These are phyloP conservation scores for Serilophus lunatus DNA, from an alignment of 2,113 vertebrate species.

Conservation along the genomic window DNA sequence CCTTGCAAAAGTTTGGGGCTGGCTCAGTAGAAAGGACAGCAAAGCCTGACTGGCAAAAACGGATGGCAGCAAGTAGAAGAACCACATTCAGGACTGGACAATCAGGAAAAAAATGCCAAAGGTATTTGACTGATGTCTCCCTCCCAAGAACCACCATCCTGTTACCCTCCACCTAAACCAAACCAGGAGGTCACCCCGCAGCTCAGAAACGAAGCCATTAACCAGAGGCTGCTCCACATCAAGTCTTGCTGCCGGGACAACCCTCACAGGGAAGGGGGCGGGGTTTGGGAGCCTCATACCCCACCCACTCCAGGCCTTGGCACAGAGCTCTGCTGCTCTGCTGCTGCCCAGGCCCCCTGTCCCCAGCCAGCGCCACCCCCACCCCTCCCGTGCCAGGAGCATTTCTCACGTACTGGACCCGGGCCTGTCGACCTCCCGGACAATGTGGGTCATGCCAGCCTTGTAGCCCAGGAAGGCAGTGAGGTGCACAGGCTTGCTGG, in stretches of 20 bases:
- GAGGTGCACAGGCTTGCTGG: constrained; percentile 92
- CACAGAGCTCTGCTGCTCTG: too few relatives aligned
- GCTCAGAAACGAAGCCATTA: not conserved
- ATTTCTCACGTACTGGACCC: constrained; percentile 86
- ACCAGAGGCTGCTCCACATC: rapidly evolving
- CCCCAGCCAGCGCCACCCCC: rapidly evolving
- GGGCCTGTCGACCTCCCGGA: constrained; percentile 93
- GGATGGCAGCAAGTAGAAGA: not conserved
- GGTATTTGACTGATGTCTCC: not conserved
- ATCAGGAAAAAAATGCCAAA: rapidly evolving
- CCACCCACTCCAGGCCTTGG: not conserved
- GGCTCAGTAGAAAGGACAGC: not conserved
- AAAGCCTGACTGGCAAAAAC: rapidly evolving
- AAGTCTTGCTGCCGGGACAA: not conserved
- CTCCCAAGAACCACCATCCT: rapidly evolving
- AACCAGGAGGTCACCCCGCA: rapidly evolving
- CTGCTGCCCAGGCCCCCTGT: too few relatives aligned
- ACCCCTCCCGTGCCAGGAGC: rapidly evolving
- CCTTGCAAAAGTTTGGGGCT: not conserved
- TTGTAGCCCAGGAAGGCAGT: constrained; percentile 97
- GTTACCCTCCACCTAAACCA: not conserved
- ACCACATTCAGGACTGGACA: not conserved
- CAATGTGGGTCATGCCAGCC: constrained; percentile 98
- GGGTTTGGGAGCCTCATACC: not conserved
- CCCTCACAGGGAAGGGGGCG: not conserved